Percentiles rank a stretch among this genome's conserved stretches.
These are phyloP conservation scores for Platichthys flesus DNA, from an alignment of 2,113 vertebrate genomes.

Conservation along the genomic window DNA sequence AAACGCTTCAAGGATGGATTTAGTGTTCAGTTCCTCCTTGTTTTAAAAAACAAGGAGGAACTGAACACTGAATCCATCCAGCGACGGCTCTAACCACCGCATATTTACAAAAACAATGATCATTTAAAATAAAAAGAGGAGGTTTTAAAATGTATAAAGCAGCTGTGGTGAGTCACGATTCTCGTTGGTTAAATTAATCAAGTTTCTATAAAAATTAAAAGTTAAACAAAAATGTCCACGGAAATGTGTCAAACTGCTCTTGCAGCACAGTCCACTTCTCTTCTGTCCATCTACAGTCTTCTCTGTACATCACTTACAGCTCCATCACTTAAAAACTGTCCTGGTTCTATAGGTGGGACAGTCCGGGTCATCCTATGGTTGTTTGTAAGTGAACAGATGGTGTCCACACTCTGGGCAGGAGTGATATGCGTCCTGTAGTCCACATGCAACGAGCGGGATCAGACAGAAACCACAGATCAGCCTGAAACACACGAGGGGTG, in stretches of 20 bases:
- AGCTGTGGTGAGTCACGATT: neutral
- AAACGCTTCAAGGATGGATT: too few relatives aligned
- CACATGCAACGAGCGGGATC: slow-evolving; percentile 42
- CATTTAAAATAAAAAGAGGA: too few relatives aligned
- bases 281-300: neutral
- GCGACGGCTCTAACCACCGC: too few relatives aligned
- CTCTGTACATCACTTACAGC: neutral
- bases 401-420: slow-evolving; percentile 63
- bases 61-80: too few relatives aligned
- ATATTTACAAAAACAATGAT: neutral
- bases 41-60: too few relatives aligned
- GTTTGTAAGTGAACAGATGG: slow-evolving; percentile 19
- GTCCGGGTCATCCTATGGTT: neutral
- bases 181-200: neutral
- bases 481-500: slow-evolving; percentile 47
- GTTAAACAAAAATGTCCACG: neutral
- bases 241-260: neutral
- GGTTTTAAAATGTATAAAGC: too few relatives aligned
- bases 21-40: too few relatives aligned
- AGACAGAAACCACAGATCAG: slow-evolving; percentile 72
- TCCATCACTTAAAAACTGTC: neutral
- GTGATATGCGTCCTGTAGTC: slow-evolving; percentile 62
- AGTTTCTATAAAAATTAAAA: neutral
- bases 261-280: neutral
- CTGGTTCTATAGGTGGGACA: too few relatives aligned